phyloP scores from a whole-genome alignment of 2,888 invertebrate genomes.

The Chirona hameri region DNA sequence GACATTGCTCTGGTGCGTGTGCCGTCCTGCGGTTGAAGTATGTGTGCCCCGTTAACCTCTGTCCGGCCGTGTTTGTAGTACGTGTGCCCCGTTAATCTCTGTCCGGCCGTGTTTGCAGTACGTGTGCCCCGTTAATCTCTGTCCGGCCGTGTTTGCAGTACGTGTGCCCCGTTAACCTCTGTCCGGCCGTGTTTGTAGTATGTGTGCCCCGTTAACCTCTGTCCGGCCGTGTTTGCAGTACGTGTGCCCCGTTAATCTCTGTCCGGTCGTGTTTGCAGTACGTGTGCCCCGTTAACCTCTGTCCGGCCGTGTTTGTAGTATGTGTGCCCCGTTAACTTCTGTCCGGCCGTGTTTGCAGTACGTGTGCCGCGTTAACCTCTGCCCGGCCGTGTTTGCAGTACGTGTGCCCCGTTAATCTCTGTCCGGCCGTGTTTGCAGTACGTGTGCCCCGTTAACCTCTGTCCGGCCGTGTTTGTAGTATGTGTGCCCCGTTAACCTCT shows the following conservation, averaged over 20 bases:
- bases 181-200: conserved; percentile 22
- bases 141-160: conserved; percentile 22
- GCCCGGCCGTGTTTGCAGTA: too few relatives aligned
- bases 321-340: conserved; percentile 71
- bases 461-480: too few relatives aligned
- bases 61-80: conserved; percentile 2
- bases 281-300: conserved; percentile 68
- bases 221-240: conserved; percentile 22
- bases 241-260: too few relatives aligned
- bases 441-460: too few relatives aligned
- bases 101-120: conserved; percentile 22
- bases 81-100: too few relatives aligned
- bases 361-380: too few relatives aligned
- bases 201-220: conserved; percentile 68
- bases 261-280: conserved; percentile 12
- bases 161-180: conserved; percentile 68
- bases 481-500: too few relatives aligned
- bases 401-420: too few relatives aligned
- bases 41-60: too few relatives aligned
- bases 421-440: too few relatives aligned
- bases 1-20: neutral
- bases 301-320: conserved; percentile 22
- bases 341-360: conserved; percentile 64
- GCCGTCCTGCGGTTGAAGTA: too few relatives aligned
- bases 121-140: too few relatives aligned